Evolutionary conservation across 1,140 invertebrate genomes (phyloP).

Genomic region (Chelonus insularis): DNA sequence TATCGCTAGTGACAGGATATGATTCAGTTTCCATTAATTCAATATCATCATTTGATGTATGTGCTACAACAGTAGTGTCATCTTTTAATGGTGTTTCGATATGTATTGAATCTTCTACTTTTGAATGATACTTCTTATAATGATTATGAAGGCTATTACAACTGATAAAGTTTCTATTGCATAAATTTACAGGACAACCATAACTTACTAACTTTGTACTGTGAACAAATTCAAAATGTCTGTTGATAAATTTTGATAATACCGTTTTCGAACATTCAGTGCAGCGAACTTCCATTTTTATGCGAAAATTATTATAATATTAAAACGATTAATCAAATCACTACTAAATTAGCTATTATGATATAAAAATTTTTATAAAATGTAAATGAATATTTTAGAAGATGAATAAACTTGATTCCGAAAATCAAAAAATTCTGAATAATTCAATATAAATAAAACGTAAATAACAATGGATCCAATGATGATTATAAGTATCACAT

Average conservation of each 20-base stretch:
- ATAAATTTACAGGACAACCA: not conserved
- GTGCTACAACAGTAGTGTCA: not conserved
- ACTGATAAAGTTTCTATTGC: not conserved
- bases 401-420: no score
- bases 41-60: not conserved
- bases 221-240: not conserved
- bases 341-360: no score
- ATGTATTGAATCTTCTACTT: not conserved
- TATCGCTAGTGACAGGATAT: no score
- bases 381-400: no score
- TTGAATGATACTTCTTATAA: not conserved
- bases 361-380: not conserved
- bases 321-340: no score
- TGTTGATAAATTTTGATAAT: not conserved
- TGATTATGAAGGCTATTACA: not conserved
- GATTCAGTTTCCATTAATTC: not conserved
- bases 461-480: no score
- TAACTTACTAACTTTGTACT: not conserved
- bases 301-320: not conserved
- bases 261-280: not conserved
- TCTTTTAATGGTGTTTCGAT: not conserved
- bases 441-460: no score
- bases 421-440: no score
- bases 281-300: not conserved
- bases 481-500: no score